These are phyloP conservation scores for Drosophila subpulchrella DNA, from an alignment of 1,140 invertebrate genomes.

Conservation along the genomic window DNA sequence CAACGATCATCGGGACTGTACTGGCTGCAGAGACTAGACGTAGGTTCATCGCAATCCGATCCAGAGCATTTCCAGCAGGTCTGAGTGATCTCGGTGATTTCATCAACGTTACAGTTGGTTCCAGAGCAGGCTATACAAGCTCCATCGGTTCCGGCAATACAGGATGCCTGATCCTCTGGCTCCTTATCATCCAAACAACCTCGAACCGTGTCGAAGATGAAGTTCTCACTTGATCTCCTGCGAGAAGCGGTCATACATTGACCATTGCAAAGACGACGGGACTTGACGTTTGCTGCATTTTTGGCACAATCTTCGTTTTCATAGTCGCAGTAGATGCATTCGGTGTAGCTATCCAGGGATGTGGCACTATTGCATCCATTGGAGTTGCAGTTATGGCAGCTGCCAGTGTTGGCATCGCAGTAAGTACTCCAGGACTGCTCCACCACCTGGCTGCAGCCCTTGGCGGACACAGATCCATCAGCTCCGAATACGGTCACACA, in stretches of 20 bases:
- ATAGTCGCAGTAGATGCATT: constrained; percentile 72
- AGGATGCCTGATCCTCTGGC: constrained; percentile 46
- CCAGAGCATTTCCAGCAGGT: constrained; percentile 55
- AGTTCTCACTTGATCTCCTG: not conserved
- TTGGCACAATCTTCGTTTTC: constrained; percentile 47
- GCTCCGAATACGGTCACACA: constrained; percentile 73
- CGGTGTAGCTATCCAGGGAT: constrained; percentile 37
- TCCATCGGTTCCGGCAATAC: constrained; percentile 35
- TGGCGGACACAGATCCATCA: constrained; percentile 37
- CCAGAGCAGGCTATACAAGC: constrained; percentile 48
- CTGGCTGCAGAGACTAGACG: constrained; percentile 11
- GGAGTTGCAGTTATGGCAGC: constrained; percentile 78
- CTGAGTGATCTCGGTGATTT: constrained; percentile 13
- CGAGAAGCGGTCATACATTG: constrained; percentile 71
- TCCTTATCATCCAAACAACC: constrained; percentile 78
- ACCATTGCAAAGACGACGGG: constrained; percentile 62
- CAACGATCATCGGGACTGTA: constrained; percentile 55
- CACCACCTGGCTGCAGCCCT: constrained; percentile 68
- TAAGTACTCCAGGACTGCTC: constrained; percentile 52
- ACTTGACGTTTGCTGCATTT: constrained; percentile 34
- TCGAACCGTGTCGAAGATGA: constrained; percentile 48
- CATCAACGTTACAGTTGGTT: constrained; percentile 50
- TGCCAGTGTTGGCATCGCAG: constrained; percentile 59
- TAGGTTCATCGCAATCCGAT: constrained; percentile 5
- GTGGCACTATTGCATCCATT: constrained; percentile 67